phyloP scores from a whole-genome alignment of 2,888 invertebrate species.

The Chloroclysta siterata region DNA sequence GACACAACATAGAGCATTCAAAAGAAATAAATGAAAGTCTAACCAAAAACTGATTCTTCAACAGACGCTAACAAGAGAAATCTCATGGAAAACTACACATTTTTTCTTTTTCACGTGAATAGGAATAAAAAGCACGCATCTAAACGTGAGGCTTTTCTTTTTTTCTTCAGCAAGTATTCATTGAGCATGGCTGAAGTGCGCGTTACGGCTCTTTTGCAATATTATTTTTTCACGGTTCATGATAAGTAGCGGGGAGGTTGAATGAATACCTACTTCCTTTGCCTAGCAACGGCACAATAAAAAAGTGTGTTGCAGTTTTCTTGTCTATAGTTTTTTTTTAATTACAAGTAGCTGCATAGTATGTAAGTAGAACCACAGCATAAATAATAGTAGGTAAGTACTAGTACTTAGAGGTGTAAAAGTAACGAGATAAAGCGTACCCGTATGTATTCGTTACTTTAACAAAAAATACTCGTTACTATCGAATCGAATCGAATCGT shows the following conservation, averaged over 20 bases:
- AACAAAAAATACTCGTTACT: too few relatives aligned
- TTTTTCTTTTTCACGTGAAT: constrained; percentile 26
- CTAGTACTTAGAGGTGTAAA: too few relatives aligned
- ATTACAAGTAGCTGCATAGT: constrained; percentile 15
- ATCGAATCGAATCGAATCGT: too few relatives aligned
- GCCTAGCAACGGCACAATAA: constrained; percentile 42
- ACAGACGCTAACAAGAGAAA: constrained; percentile 6
- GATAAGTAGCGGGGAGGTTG: constrained; percentile 51
- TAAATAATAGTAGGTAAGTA: too few relatives aligned
- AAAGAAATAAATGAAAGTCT: constrained; percentile 11
- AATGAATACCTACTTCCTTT: constrained; percentile 34
- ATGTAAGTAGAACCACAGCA: too few relatives aligned
- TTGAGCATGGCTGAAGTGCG: constrained; percentile 39
- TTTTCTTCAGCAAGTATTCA: constrained; percentile 33
- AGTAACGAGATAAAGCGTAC: too few relatives aligned
- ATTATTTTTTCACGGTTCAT: constrained; percentile 63
- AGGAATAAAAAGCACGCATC: constrained; percentile 35
- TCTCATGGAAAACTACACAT: constrained; percentile 19
- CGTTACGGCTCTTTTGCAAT: constrained; percentile 50
- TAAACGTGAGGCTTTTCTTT: constrained; percentile 24
- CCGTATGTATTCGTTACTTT: too few relatives aligned
- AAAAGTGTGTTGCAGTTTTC: constrained; percentile 44
- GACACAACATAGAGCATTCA: not conserved
- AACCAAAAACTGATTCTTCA: constrained; percentile 10
- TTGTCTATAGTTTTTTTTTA: constrained; percentile 45